A percentile compares a stretch with the other conserved stretches of the same genome.
Evolutionary conservation across 1,140 invertebrate genomes (phyloP).

Genomic region (Brachionus rubens): DNA sequence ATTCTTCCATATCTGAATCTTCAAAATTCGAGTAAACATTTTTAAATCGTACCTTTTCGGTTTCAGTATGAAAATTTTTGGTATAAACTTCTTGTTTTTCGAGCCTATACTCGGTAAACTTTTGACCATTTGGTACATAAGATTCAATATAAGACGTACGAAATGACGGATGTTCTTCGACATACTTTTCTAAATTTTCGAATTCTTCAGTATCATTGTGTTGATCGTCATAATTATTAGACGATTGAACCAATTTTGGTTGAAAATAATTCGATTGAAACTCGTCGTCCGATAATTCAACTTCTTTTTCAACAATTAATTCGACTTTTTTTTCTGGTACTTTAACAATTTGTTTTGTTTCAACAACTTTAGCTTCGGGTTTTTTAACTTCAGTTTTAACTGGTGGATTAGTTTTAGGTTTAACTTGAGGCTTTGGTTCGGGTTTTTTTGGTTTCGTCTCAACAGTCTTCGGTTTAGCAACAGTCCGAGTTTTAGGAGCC

Average conservation of each 20-base stretch:
- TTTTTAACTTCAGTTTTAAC: slow-evolving; percentile 13
- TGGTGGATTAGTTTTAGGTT: background rate
- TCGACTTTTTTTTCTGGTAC: background rate
- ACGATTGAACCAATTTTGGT: background rate
- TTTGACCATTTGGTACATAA: slow-evolving; percentile 46
- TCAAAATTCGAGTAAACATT: slow-evolving; percentile 6
- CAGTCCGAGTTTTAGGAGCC: background rate
- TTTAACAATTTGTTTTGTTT: background rate
- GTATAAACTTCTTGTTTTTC: background rate
- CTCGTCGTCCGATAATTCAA: no score
- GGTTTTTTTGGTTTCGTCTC: background rate
- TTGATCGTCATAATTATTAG: slow-evolving; percentile 46
- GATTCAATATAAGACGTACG: slow-evolving; percentile 53
- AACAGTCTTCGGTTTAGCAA: background rate
- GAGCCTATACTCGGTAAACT: background rate
- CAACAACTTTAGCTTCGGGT: background rate
- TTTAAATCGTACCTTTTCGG: background rate
- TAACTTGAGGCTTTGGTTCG: background rate
- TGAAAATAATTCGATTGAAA: slow-evolving; percentile 26
- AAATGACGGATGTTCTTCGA: slow-evolving; percentile 57
- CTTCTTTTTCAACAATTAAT: background rate
- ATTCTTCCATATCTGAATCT: slow-evolving; percentile 6
- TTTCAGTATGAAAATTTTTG: background rate
- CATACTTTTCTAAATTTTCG: slow-evolving; percentile 58
- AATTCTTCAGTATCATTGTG: slow-evolving; percentile 55